A percentile compares a stretch with the other conserved stretches of the same genome.
Conservation (phyloP, 2,797 vertebrate genomes). For the Hyperoplus lanceolatus region DNA sequence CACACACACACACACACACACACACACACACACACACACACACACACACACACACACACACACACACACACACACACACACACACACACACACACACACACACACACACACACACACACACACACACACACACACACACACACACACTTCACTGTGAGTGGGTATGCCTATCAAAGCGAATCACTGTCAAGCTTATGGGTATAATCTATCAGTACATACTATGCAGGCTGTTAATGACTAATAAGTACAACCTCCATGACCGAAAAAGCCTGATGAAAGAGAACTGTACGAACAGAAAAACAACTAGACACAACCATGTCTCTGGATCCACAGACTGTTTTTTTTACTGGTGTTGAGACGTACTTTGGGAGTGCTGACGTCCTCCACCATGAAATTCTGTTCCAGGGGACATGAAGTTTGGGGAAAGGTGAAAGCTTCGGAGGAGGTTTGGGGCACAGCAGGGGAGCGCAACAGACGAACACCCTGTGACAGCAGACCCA, state of each 20-base stretch:
- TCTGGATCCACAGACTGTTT: not conserved
- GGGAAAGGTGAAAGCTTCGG: constrained; percentile 92
- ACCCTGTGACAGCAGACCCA: constrained; percentile 88
- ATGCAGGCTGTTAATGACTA: constrained; percentile 39
- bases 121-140: not conserved
- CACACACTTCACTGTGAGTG: constrained; percentile 36
- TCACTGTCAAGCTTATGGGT: constrained; percentile 44
- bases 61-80: not conserved
- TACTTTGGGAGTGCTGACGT: constrained; percentile 96
- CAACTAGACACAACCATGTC: not conserved
- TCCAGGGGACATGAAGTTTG: constrained; percentile 87
- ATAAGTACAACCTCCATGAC: constrained; percentile 37
- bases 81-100: not conserved
- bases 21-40: not conserved
- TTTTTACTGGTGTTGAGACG: constrained; percentile 52
- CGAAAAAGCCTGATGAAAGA: not conserved
- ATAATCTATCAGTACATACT: constrained; percentile 45
- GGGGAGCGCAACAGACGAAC: constrained; percentile 90
- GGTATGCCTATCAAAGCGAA: constrained; percentile 53
- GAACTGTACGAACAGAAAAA: constrained; percentile 5
- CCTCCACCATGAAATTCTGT: constrained; percentile 93
- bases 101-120: not conserved
- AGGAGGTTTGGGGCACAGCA: constrained; percentile 87
- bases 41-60: no score
- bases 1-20: constrained; percentile 6